Conservation (phyloP, 2,888 invertebrate species). For the Phengaris arion region DNA sequence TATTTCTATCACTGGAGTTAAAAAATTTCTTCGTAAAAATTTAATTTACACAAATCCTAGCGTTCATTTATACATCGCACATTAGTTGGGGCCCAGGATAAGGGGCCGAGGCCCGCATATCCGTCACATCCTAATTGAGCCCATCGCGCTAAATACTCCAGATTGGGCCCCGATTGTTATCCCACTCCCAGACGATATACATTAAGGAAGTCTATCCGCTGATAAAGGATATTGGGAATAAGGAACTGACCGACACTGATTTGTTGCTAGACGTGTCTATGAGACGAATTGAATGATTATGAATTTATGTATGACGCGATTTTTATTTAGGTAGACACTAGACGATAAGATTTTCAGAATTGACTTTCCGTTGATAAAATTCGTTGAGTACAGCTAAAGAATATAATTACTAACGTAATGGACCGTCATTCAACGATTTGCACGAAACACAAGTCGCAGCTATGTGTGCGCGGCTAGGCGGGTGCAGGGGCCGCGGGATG, state of each 20-base stretch:
- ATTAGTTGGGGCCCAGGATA: constrained; percentile 49
- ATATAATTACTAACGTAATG: too few relatives aligned
- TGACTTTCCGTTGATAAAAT: too few relatives aligned
- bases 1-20: too few relatives aligned
- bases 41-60: constrained; percentile 9
- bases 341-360: too few relatives aligned
- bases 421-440: too few relatives aligned
- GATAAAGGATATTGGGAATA: constrained; percentile 60
- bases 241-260: constrained; percentile 38
- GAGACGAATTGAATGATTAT: not conserved
- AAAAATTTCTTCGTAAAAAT: too few relatives aligned
- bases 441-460: too few relatives aligned
- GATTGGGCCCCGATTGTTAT: constrained; percentile 68
- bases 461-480: too few relatives aligned
- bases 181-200: constrained; percentile 66
- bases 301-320: not conserved
- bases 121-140: constrained; percentile 74
- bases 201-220: constrained; percentile 69
- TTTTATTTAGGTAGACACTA: too few relatives aligned
- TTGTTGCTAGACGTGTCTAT: constrained; percentile 26
- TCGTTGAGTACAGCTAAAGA: too few relatives aligned
- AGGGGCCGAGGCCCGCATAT: constrained; percentile 78
- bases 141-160: constrained; percentile 77
- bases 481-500: too few relatives aligned
- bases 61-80: not conserved